Evolutionary conservation across 2,113 vertebrate species (phyloP), one percentile per base, ranked within the genome.

Genomic region (Tringa solitaria): DNA sequence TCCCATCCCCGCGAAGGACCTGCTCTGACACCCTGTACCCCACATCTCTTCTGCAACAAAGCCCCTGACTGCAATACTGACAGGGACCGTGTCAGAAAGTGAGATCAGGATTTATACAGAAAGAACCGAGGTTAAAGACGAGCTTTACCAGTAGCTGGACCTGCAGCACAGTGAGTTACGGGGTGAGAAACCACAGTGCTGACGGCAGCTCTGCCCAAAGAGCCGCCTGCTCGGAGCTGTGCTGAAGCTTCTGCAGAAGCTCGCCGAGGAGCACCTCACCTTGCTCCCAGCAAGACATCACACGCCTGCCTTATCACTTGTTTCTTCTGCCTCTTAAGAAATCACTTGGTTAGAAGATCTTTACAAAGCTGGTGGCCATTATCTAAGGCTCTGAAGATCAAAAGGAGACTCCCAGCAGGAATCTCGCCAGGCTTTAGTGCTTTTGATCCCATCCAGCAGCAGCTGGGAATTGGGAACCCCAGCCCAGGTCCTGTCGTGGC

Each of bases 31-130:
- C n/a, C 41, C 32, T 7, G 14, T 6, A 21, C 8, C 39, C 43
- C 72, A 32, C 30, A 14, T 10, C 26, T 24, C 9, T 5, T 22
- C 70, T 24, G n/a, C 46, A 28, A 4, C 51, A 7, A 37, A 53
- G 57, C 82, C 33, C 6, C 48, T 3, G 1, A 15, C 23, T 12
- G 10, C 3, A 2, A 9, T 4, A 20, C 0, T 4, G 30, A 15
- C 17, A 41, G 11, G 48, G 41, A 18, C 57, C 4, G 6, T 1
- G 19, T 8, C 15, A 37, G 28, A n/a, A 48, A 64, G 45, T 1
- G 4, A 46, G 26, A 28, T 4, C 45, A 60, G 15, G 22, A 3
- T 33, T 30, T 13, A 10, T 14, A 7, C 0, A 2, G 63, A 10
- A 51, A 41, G 51, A 53, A 17, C 4, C 7, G 27, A 45, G 70